phyloP scores from a whole-genome alignment of 2,113 vertebrate species.

The Zosterops pallidus region DNA sequence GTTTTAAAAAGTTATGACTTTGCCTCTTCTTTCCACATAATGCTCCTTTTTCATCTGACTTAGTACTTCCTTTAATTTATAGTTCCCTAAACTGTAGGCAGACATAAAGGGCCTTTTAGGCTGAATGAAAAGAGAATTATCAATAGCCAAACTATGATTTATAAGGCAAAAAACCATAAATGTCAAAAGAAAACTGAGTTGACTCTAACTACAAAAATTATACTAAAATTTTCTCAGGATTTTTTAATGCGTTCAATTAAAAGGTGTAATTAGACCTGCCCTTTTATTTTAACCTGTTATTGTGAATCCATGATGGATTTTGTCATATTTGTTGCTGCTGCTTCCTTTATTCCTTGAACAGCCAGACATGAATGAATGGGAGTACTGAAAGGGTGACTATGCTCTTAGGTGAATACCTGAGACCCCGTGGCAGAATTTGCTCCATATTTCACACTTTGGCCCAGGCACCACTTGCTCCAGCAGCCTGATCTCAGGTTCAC shows the following conservation, averaged over 20 bases:
- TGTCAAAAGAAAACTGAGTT: not conserved
- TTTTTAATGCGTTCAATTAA: not conserved
- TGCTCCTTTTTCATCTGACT: slow-evolving; percentile 40
- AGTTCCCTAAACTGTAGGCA: not conserved
- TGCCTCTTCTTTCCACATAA: slow-evolving; percentile 34
- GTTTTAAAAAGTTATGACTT: not conserved
- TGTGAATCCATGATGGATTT: not conserved
- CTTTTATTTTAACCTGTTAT: not conserved
- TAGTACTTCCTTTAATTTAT: slow-evolving; percentile 52
- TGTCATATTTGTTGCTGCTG: not conserved
- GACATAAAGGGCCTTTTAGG: slow-evolving; percentile 39
- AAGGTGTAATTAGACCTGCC: not conserved
- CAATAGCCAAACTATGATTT: slow-evolving; percentile 19
- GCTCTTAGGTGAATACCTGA: not conserved
- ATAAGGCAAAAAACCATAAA: not conserved
- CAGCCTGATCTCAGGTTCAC: not conserved
- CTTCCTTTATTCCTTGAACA: not conserved
- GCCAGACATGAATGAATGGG: not conserved
- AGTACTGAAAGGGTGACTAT: not conserved
- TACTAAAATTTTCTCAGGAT: not conserved
- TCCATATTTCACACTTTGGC: not conserved
- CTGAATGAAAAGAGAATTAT: slow-evolving; percentile 55
- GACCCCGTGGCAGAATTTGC: not conserved
- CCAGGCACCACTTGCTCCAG: not conserved
- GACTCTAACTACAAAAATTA: not conserved